phyloP scores from a whole-genome alignment of 2,888 invertebrate species.

The Caenorhabditis parvicauda region DNA sequence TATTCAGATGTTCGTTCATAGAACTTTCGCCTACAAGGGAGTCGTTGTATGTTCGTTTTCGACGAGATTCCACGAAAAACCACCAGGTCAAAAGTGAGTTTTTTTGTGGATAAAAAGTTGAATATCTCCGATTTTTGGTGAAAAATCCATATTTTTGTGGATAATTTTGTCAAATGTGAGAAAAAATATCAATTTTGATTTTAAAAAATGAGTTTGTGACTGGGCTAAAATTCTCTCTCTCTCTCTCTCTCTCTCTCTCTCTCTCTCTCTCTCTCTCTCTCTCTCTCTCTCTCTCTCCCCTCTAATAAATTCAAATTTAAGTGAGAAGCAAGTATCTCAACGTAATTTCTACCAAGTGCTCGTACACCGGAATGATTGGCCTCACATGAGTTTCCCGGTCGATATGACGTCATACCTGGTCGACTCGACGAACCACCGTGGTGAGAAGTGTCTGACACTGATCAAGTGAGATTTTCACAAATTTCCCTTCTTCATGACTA shows the following conservation, averaged over 20 bases:
- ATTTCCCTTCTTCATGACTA: neutral
- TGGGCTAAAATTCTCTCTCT: no score
- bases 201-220: no score
- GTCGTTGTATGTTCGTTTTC: constrained; percentile 95
- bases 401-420: constrained; percentile 56
- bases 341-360: constrained; percentile 88
- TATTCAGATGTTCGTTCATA: constrained; percentile 79
- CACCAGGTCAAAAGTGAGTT: constrained; percentile 21
- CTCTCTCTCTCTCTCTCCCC: no score
- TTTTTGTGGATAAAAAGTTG: neutral
- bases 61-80: constrained; percentile 82
- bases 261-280: no score
- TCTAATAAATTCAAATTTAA: constrained; percentile 20
- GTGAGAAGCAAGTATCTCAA: constrained; percentile 27
- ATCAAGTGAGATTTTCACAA: constrained; percentile 29
- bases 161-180: no score
- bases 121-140: no score
- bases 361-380: constrained; percentile 93
- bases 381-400: constrained; percentile 85
- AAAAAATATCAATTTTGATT: no score
- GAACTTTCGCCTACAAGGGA: constrained; percentile 94
- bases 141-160: no score
- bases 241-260: no score
- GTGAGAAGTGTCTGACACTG: constrained; percentile 36
- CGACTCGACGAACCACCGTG: constrained; percentile 31